Evolutionary conservation across 2,888 invertebrate species (phyloP), one percentile per base, ranked within the genome.

Genomic region (Xestobium rufovillosum): DNA sequence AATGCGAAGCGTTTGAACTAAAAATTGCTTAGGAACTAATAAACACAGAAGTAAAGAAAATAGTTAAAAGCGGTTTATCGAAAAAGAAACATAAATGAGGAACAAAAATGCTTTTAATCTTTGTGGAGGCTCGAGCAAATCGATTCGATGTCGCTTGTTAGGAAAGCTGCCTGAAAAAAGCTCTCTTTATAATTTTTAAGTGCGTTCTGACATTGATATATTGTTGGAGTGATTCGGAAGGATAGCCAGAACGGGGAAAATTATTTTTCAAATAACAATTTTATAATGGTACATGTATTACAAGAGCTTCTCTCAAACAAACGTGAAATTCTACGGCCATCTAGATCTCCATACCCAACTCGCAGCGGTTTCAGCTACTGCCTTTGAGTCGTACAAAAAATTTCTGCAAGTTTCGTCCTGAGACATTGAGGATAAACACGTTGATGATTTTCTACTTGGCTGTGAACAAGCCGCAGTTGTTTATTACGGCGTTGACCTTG

Each of bases 181-280:
- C 44, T 19, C 45, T 35, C 49, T 39, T 45, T 55, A 53, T 45
- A 51, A 51, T 57, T 57, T 57, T 57, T 57, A 57, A 57, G 56
- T 61, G 61, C 47, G 51, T 52, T 48, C 49, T 51, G 60, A 57
- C 58, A 50, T 52, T 60, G 61, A 62, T 60, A 56, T 55, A 62
- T 63, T 53, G 53, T 52, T 51, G 42, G 44, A 44, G 43, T n/a
- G 6, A 6, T n/a, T n/a, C 6, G 6, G 6, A n/a, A 19, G 23
- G 23, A n/a, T n/a, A n/a, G n/a, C n/a, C n/a, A n/a, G n/a, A 19
- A 19, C 6, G 23, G 23, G 23, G n/a, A 19, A 19, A 19, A 19
- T 19, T 19, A 19, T 6, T 19, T 8, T 19, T 19, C 23, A n/a
- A n/a, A n/a, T n/a, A n/a, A n/a, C n/a, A n/a, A n/a, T n/a, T n/a